Percentiles rank a stretch among this genome's conserved stretches.
These are phyloP conservation scores for Pristionchus japonicus DNA, from an alignment of 2,888 invertebrate genomes.

Conservation along the genomic window DNA sequence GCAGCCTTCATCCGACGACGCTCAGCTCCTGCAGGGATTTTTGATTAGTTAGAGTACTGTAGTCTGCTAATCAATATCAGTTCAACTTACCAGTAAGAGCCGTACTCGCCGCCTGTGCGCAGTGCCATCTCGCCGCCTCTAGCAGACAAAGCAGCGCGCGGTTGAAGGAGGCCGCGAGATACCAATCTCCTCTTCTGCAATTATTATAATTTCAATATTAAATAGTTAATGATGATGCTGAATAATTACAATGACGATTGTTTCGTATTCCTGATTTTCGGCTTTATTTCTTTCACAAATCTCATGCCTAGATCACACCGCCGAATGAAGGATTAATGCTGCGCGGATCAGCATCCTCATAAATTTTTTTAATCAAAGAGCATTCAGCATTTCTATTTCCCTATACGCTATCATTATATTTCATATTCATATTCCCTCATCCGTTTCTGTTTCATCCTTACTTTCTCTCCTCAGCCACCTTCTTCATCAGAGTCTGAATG, in stretches of 20 bases:
- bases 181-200: background rate
- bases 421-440: no score
- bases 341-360: no score
- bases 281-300: no score
- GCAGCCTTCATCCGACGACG: conserved; percentile 12
- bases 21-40: background rate
- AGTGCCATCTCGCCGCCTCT: conserved; percentile 28
- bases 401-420: no score
- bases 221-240: background rate
- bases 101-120: background rate
- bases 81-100: conserved; percentile 12
- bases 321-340: background rate
- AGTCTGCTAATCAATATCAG: no score
- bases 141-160: background rate
- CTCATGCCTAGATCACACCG: no score
- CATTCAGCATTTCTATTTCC: no score
- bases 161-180: background rate
- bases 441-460: background rate
- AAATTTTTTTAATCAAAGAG: no score
- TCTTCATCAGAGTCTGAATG: background rate
- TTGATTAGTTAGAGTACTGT: background rate
- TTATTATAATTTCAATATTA: no score
- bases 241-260: background rate
- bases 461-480: background rate
- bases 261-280: no score